Base-by-base conservation (phyloP, 2,888 invertebrate species). In the Eucriotettix oculatus region DNA sequence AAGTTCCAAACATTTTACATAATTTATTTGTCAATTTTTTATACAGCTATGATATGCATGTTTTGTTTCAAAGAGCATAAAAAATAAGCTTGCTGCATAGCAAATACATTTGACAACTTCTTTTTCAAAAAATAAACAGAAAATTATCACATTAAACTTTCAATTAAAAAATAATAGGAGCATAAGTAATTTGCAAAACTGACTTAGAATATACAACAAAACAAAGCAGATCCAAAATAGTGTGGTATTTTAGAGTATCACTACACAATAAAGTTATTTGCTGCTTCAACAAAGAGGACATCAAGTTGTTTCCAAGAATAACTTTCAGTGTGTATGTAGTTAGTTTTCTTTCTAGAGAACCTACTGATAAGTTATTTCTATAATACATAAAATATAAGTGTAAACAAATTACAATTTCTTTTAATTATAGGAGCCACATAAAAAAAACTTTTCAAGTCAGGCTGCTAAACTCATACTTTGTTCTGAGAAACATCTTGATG, bases 41-140 rank as follows among this genome's bases (percentile, higher is more conserved):
- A 87, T 87, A 88, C 87, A 87, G 85, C 87, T 88, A 88, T 88
- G 87, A 88, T 88, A 88, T 88, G 88, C 88, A 87, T 87, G 85
- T 75, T 81, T 82, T 84, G 82, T 80, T 83, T 81, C 81, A 81
- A 83, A 78, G 73, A 71, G 67, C 66, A 66, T 66, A 74, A 73
- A 77, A 78, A 77, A 77, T 75, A 77, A 62, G 64, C 63, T 59
- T 29, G 29, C 29, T 29, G 29, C 29, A 29, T 29, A 7, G 29
- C 29, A 29, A 29, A 29, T 29, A 29, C 52, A 53, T 12, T 42
- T 42, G 16, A 29, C 16, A 41, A 58, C 12, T 12, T 29, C 48
- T 16, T 16, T 42, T 42, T 43, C 40, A 58, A 14, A 43, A 40
- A 16, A 43, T 57, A 17, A 57, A 44, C 16, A 53, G 42, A 12